Conservation (phyloP, 1,140 invertebrate genomes). For the Trialeurodes vaporariorum region DNA sequence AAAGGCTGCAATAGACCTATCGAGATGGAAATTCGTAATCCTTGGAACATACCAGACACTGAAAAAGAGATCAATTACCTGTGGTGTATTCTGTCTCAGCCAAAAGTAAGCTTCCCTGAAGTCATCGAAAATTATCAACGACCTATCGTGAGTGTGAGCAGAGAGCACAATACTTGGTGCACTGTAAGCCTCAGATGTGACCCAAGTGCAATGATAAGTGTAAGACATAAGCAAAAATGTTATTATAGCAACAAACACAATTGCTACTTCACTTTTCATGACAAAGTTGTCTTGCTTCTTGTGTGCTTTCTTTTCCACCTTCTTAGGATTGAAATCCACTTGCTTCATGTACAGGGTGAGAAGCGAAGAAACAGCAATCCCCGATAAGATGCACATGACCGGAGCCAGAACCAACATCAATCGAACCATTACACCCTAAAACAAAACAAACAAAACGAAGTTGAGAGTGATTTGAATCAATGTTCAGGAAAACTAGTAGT, state of each 20-base stretch:
- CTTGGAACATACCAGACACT: background rate
- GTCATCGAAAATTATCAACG: constrained; percentile 93
- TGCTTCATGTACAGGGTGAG: constrained; percentile 86
- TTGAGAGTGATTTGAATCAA: background rate
- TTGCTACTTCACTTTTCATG: constrained; percentile 79
- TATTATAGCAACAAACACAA: constrained; percentile 72
- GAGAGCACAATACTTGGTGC: constrained; percentile 94
- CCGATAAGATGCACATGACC: constrained; percentile 93
- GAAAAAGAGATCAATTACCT: constrained; percentile 38
- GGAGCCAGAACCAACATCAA: constrained; percentile 95
- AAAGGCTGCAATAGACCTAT: too few species aligned
- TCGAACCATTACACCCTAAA: constrained; percentile 93
- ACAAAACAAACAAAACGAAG: constrained; percentile 20
- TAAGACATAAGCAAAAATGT: constrained; percentile 80
- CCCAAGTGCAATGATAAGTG: constrained; percentile 97
- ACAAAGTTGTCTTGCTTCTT: constrained; percentile 70
- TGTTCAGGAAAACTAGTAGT: too few species aligned
- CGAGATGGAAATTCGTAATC: too few species aligned
- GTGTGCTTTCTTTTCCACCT: constrained; percentile 46
- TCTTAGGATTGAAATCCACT: constrained; percentile 45
- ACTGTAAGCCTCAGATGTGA: constrained; percentile 96
- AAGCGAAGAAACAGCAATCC: constrained; percentile 83
- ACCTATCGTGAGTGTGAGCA: constrained; percentile 86
- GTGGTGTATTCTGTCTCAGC: constrained; percentile 92
- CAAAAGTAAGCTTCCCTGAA: constrained; percentile 97